A percentile compares a stretch with the other conserved stretches of the same genome.
Conservation (phyloP, 2,888 invertebrate species). For the Steinernema carpocapsae region DNA sequence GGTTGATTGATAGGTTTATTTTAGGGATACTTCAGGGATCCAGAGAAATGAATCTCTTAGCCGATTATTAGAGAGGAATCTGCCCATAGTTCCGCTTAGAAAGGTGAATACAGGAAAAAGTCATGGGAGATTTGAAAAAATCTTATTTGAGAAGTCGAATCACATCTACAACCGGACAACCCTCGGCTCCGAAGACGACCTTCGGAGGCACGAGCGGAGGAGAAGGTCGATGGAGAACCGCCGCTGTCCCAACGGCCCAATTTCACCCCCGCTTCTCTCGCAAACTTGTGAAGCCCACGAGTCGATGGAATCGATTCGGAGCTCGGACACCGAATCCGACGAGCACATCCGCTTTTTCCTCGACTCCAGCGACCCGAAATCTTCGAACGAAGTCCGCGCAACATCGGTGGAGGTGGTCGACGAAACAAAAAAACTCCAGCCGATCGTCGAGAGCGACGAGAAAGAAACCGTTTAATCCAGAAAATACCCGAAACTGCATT, state of each 20-base stretch:
- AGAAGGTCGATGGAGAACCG: neutral
- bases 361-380: neutral
- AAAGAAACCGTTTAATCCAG: neutral
- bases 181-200: slow-evolving; percentile 19
- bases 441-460: slow-evolving; percentile 28
- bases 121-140: neutral
- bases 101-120: neutral
- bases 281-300: neutral
- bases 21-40: slow-evolving; percentile 4
- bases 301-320: neutral
- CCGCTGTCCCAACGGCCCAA: neutral
- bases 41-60: slow-evolving; percentile 20
- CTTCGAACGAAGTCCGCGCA: neutral
- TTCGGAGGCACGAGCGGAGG: neutral
- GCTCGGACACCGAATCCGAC: neutral
- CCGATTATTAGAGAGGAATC: slow-evolving; percentile 9
- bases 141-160: slow-evolving; percentile 11
- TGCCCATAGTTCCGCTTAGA: neutral
- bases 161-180: slow-evolving; percentile 31
- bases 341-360: slow-evolving; percentile 30
- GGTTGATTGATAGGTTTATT: neutral
- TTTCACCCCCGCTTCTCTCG: neutral
- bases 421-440: slow-evolving; percentile 13
- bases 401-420: slow-evolving; percentile 1
- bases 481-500: neutral